phyloP scores from a whole-genome alignment of 2,797 vertebrate species.

The Iguana delicatissima region DNA sequence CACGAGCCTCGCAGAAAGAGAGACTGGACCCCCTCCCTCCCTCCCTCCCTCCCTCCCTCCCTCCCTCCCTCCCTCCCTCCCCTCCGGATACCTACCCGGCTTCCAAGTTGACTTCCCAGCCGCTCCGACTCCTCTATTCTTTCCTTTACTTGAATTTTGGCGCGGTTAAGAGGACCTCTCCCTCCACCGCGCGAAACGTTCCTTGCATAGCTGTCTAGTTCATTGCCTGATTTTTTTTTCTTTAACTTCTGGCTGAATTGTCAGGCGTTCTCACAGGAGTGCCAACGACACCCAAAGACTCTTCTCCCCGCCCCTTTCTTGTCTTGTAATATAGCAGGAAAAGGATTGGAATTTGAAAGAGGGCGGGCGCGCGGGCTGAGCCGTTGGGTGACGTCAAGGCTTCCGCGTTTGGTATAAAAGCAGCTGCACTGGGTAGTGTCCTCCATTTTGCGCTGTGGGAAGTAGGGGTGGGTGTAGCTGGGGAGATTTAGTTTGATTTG shows the following conservation, averaged over 20 bases:
- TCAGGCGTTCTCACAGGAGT: not conserved
- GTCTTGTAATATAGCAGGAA: no score
- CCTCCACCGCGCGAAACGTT: not conserved
- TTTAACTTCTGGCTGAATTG: not conserved
- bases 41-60: no score
- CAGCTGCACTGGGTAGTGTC: no score
- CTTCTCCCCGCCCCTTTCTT: not conserved
- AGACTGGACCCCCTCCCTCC: no score
- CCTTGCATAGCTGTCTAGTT: not conserved
- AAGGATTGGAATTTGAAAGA: not conserved
- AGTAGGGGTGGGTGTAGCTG: not conserved
- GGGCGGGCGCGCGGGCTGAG: no score
- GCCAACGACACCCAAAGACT: not conserved
- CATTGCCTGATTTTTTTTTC: not conserved
- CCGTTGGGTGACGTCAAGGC: not conserved
- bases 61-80: no score
- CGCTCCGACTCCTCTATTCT: not conserved
- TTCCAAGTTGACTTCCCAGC: not conserved
- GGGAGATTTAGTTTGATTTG: no score
- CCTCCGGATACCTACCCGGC: no score
- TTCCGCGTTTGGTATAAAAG: not conserved
- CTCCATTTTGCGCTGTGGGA: not conserved
- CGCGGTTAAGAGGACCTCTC: not conserved
- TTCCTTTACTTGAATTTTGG: slow-evolving; percentile 20
- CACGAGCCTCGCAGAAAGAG: no score